Percentiles rank a stretch among this genome's conserved stretches.
Conservation (phyloP, 2,888 invertebrate genomes). For the Tetranychus piercei region DNA sequence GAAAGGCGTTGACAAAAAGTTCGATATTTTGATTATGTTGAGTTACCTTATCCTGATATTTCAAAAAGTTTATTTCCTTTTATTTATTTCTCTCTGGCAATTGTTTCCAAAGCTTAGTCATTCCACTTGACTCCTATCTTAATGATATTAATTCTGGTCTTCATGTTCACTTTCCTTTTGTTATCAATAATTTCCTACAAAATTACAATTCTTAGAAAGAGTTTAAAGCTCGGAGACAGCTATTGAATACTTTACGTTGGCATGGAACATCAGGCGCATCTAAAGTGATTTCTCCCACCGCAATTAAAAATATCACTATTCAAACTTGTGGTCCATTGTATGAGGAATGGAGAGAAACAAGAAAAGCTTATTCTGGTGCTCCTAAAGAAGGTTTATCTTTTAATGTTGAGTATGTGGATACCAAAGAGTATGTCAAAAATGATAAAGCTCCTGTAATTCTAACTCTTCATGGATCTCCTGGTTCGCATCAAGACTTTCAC, state of each 20-base stretch:
- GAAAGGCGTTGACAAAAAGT: too few relatives aligned
- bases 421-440: neutral
- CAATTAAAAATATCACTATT: neutral
- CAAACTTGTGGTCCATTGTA: neutral
- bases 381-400: neutral
- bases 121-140: too few relatives aligned
- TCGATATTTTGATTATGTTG: too few relatives aligned
- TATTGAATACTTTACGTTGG: neutral
- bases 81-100: too few relatives aligned
- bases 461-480: neutral
- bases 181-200: too few relatives aligned
- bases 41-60: too few relatives aligned
- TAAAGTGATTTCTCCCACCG: neutral
- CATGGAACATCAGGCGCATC: neutral
- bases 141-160: too few relatives aligned
- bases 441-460: neutral
- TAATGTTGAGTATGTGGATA: constrained; percentile 4
- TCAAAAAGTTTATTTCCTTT: too few relatives aligned
- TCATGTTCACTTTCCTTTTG: too few relatives aligned
- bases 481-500: neutral
- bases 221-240: too few relatives aligned
- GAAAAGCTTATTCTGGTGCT: neutral
- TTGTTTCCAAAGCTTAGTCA: too few relatives aligned
- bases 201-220: too few relatives aligned
- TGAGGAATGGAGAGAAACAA: neutral